phyloP scores from a whole-genome alignment of 1,140 invertebrate genomes.

The Theocolax elegans region DNA sequence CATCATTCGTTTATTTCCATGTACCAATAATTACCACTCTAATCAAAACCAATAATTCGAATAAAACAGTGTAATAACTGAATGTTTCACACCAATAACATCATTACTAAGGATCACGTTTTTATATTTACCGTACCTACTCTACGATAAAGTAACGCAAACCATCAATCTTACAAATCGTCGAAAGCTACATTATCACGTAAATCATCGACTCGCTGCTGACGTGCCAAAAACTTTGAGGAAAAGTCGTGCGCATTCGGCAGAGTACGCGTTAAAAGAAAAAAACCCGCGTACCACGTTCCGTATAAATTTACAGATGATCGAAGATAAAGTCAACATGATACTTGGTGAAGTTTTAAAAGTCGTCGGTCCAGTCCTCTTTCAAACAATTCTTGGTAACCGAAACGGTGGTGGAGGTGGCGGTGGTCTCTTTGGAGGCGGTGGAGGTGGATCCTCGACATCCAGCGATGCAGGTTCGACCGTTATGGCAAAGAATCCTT shows the following conservation, averaged over 20 bases:
- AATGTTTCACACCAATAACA: too few species aligned
- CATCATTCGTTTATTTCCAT: too few species aligned
- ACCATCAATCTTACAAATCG: too few species aligned
- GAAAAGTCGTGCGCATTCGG: slow-evolving; percentile 16
- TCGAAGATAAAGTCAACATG: slow-evolving; percentile 80
- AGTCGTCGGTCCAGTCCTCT: slow-evolving; percentile 74
- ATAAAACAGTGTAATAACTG: too few species aligned
- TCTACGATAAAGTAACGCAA: too few species aligned
- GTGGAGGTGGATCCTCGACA: slow-evolving; percentile 41
- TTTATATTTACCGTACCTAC: too few species aligned
- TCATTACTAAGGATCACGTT: too few species aligned
- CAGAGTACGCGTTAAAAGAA: background rate
- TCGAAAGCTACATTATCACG: too few species aligned
- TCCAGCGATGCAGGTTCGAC: slow-evolving; percentile 47
- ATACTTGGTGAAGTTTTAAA: slow-evolving; percentile 76
- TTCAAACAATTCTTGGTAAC: slow-evolving; percentile 69
- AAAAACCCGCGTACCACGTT: background rate
- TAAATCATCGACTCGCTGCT: background rate
- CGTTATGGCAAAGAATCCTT: slow-evolving; percentile 59
- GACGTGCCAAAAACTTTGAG: slow-evolving; percentile 26
- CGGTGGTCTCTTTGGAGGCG: slow-evolving; percentile 46
- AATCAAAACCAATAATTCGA: too few species aligned
- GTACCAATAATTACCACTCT: too few species aligned
- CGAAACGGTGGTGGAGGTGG: slow-evolving; percentile 53
- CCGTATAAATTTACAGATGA: slow-evolving; percentile 81